Base-by-base conservation (phyloP, 1,140 invertebrate species). In the Limonius californicus region DNA sequence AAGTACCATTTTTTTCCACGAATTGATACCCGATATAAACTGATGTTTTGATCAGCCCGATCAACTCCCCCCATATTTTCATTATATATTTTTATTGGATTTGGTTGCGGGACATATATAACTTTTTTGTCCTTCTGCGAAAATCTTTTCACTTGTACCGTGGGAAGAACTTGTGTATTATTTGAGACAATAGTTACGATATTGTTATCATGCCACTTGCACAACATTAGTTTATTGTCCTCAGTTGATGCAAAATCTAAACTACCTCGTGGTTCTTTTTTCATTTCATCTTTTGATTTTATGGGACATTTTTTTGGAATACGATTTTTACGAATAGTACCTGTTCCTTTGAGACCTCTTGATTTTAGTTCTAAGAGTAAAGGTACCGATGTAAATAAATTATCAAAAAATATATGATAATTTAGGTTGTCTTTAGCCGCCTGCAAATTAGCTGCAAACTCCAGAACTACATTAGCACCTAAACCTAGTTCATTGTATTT, bases 191-290 rank as follows among this genome's bases (percentile, higher is more conserved):
- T 50, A 9, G 50, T 59, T 7, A 69, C 65, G 14, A 61, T 42
- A 56, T 30, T 71, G 55, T 68, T 68, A 32, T 70, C 68, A 54
- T 71, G 58, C 71, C 71, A 72, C 61, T 66, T 19, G 54, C 61
- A 53, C 47, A 64, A 15, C 18, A 68, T 12, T 19, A 23, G 6
- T 9, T 20, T 54, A 12, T 59, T n/a, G 21, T 59, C 30, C 50
- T 57, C 16, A 18, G 14, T 43, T 50, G 58, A 30, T 47, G 16
- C 11, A 54, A 61, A 68, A 23, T 71, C 61, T 59, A 63, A 71
- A 9, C 18, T 19, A 4, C 65, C 65, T 62, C 59, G 20, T 1
- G 54, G 43, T 42, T 45, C 30, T 59, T 69, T 68, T 50, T 66
- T 66, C 47, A 54, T 4, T 53, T 11, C 35, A 7, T 54, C 57